Evolutionary conservation across 1,140 invertebrate genomes (phyloP).

Genomic region (Aphidius ervi): DNA sequence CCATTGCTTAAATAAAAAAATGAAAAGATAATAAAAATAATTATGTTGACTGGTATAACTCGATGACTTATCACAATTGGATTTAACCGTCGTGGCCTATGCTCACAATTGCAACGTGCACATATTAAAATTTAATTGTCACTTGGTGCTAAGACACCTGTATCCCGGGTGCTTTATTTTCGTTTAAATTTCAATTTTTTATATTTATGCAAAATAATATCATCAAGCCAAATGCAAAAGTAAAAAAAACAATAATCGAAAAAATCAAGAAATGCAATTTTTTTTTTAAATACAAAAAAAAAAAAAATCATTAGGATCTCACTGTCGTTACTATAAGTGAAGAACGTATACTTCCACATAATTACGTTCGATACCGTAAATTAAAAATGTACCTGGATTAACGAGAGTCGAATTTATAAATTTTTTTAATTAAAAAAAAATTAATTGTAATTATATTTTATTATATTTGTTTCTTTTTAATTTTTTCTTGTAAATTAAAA

Average conservation of each 20-base stretch:
- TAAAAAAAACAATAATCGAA: slow-evolving; percentile 4
- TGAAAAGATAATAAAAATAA: slow-evolving; percentile 10
- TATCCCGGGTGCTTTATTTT: slow-evolving; percentile 36
- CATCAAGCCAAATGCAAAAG: background rate
- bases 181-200: slow-evolving; percentile 2
- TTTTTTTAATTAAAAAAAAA: too few species aligned
- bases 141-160: slow-evolving; percentile 44
- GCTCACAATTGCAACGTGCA: slow-evolving; percentile 17
- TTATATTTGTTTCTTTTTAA: too few species aligned
- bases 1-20: slow-evolving; percentile 5
- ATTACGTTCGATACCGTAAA: slow-evolving; percentile 18
- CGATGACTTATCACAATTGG: slow-evolving; percentile 17
- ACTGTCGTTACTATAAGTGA: too few species aligned
- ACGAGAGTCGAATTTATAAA: slow-evolving; percentile 19
- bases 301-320: background rate
- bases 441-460: too few species aligned
- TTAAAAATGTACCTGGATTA: slow-evolving; percentile 25
- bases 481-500: too few species aligned
- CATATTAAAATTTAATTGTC: slow-evolving; percentile 24
- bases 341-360: too few species aligned
- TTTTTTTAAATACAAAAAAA: background rate
- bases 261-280: too few species aligned
- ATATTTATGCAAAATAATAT: background rate
- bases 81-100: slow-evolving; percentile 32
- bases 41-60: slow-evolving; percentile 17